Conservation (phyloP, 2,113 vertebrate species). For the Dasyprocta punctata region DNA sequence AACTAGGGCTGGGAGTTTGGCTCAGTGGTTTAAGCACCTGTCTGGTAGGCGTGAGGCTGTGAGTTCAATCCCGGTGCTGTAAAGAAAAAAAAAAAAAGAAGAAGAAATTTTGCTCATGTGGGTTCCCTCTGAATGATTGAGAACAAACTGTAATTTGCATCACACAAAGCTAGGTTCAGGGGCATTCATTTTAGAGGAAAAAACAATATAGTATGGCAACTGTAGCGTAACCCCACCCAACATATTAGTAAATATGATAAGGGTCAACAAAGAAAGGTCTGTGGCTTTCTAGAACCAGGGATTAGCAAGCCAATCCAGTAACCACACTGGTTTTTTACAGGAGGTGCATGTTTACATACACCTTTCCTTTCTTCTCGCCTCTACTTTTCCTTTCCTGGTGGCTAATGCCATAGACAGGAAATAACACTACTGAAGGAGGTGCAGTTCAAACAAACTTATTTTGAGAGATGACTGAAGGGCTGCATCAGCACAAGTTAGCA, state of each 20-base stretch:
- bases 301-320: background rate
- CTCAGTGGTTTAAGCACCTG: too few species aligned
- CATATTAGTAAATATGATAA: background rate
- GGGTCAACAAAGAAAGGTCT: background rate
- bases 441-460: background rate
- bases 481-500: background rate
- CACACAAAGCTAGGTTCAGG: background rate
- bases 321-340: background rate
- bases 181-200: background rate
- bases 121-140: background rate
- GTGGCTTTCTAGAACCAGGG: background rate
- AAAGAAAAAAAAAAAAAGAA: too few species aligned
- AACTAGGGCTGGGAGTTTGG: too few species aligned
- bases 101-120: background rate
- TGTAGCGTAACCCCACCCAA: background rate
- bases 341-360: background rate
- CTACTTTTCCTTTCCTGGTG: background rate
- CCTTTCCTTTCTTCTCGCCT: background rate
- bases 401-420: background rate
- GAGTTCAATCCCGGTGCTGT: too few species aligned
- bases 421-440: background rate
- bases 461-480: background rate
- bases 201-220: background rate
- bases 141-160: background rate
- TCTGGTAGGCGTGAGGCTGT: too few species aligned